phyloP scores from a whole-genome alignment of 1,140 invertebrate genomes.

The Drosophila suzukii region DNA sequence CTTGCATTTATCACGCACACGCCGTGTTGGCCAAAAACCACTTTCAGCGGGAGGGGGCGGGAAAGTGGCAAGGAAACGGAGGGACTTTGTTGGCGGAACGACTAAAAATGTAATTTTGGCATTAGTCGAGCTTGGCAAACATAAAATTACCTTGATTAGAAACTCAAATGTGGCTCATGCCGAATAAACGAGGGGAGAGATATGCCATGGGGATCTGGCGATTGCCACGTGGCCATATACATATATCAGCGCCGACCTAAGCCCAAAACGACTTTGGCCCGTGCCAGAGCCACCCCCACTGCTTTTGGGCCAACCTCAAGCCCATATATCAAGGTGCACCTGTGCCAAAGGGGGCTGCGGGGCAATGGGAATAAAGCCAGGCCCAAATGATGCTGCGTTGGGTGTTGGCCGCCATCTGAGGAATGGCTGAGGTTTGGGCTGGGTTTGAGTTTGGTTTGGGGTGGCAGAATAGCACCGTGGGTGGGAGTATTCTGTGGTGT shows the following conservation, averaged over 20 bases:
- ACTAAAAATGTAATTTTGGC: conserved; percentile 82
- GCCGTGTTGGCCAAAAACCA: conserved; percentile 52
- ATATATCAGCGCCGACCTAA: conserved; percentile 71
- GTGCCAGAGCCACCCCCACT: neutral
- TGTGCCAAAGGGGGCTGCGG: conserved; percentile 49
- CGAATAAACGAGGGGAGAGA: conserved; percentile 41
- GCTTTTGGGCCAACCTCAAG: conserved; percentile 31
- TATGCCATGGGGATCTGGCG: conserved; percentile 1
- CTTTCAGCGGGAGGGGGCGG: conserved; percentile 11
- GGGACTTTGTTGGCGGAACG: conserved; percentile 8
- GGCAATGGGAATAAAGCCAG: conserved; percentile 45
- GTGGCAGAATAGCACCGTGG: neutral
- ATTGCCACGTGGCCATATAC: conserved; percentile 63
- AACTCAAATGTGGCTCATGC: conserved; percentile 64
- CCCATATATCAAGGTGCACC: conserved; percentile 72
- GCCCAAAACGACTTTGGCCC: conserved; percentile 72
- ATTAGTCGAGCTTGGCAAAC: conserved; percentile 74
- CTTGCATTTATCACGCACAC: conserved; percentile 73
- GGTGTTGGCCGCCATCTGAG: conserved; percentile 38
- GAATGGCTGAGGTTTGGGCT: conserved; percentile 27
- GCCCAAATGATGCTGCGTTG: conserved; percentile 38
- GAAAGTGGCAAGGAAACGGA: conserved; percentile 7
- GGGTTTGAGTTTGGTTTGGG: neutral
- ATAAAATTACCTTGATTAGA: conserved; percentile 83
- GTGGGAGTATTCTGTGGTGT: conserved; percentile 11